Base-by-base conservation (phyloP, 2,888 invertebrate species). In the Diarsia rubi region DNA sequence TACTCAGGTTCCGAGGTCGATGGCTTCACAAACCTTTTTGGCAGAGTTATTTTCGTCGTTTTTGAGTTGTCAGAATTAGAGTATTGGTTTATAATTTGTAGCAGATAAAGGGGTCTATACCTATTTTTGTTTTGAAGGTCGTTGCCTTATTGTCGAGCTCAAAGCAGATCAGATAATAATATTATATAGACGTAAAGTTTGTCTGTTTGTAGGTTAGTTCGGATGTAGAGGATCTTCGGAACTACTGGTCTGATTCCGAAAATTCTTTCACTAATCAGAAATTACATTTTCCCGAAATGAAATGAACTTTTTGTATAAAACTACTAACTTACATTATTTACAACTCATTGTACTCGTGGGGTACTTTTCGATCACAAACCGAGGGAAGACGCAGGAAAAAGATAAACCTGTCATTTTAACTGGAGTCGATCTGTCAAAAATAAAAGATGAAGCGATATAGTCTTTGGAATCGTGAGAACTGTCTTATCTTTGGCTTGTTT, bases 1-100 rank as follows among this genome's bases (percentile, higher is more conserved):
- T 37, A 31, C 66, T 31, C 0, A 14, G 63, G 52, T 44, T n/a
- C 24, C 59, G 54, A 81, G 82, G 75, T 81, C 71, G 57, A 44
- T 60, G 47, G 45, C 72, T 63, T 75, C 66, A 66, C n/a, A 16
- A 57, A 66, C 65, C 45, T 66, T 74, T 71, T 44, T 59, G 11
- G 14, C 42, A n/a, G 63, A 52, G 49, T 65, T 9, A 3, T 42
- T 65, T 78, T 24, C 1, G 6, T 45, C 9, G 37, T 59, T 80
- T 60, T 65, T 42, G 21, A 1, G 14, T 5, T 49, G 45, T n/a
- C n/a, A 14, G n/a, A n/a, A 14, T 6, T n/a, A 11, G 19, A 45
- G n/a, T n/a, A 14, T 60, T 47, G 16, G 9, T 42, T 19, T 19
- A 21, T 16, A n/a, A 27, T 59, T 42, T 47, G 21, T n/a, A 27